These are phyloP conservation scores for Perodicticus potto DNA, from an alignment of 2,797 vertebrate species.

Conservation along the genomic window DNA sequence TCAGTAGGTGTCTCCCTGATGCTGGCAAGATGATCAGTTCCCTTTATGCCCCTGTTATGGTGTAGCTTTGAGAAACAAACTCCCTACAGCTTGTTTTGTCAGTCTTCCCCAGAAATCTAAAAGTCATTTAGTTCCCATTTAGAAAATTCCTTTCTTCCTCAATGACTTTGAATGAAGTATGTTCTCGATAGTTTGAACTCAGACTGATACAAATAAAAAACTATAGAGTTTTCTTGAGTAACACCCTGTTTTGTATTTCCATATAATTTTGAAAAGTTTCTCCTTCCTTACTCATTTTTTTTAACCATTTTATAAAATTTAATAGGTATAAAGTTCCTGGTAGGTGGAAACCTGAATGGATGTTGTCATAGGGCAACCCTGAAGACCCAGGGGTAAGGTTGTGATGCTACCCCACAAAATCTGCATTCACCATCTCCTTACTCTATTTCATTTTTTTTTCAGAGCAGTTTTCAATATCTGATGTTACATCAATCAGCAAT, in stretches of 20 bases:
- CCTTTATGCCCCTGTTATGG: background rate
- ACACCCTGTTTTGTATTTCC: background rate
- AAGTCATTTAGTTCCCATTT: background rate
- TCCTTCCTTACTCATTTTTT: background rate
- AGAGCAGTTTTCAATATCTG: background rate
- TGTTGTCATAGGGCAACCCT: background rate
- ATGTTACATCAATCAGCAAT: background rate
- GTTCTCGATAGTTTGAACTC: background rate
- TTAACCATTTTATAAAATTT: background rate
- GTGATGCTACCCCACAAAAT: background rate
- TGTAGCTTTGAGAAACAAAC: background rate
- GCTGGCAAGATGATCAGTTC: background rate
- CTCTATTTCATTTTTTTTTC: background rate
- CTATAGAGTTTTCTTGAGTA: background rate
- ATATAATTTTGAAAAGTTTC: background rate
- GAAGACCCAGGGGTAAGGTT: background rate
- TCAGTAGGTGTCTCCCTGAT: background rate
- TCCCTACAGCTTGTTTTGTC: background rate
- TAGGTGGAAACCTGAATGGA: background rate
- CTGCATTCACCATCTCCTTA: background rate
- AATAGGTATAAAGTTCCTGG: background rate
- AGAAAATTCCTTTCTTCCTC: background rate
- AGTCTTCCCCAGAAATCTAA: background rate
- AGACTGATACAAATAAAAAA: background rate
- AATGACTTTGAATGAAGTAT: background rate